phyloP scores from a whole-genome alignment of 2,797 vertebrate species.

The Sebastes itinus region DNA sequence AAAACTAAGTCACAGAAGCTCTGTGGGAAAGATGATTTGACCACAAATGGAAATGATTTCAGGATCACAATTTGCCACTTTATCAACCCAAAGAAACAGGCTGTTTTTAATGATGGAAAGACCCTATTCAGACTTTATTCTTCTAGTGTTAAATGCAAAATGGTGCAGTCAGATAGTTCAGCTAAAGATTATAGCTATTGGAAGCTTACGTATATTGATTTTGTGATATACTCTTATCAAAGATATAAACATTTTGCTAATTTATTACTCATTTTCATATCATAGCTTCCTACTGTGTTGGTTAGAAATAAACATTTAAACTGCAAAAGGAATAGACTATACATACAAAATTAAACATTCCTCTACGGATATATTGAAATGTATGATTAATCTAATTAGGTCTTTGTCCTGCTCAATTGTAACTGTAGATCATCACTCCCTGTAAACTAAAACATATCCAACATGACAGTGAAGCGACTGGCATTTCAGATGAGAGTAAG shows the following conservation, averaged over 20 bases:
- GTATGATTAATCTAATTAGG: neutral
- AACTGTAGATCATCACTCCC: neutral
- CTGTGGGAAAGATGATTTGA: neutral
- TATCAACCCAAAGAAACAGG: slow-evolving; percentile 6
- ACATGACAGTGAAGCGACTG: neutral
- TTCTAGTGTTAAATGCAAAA: neutral
- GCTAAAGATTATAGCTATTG: neutral
- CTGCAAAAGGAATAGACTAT: neutral
- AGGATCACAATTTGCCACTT: slow-evolving; percentile 30
- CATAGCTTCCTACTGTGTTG: neutral
- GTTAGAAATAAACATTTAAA: neutral
- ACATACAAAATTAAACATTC: neutral
- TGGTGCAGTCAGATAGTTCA: neutral
- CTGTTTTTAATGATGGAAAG: neutral
- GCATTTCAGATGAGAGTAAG: neutral
- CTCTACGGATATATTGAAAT: neutral
- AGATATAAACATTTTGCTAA: too few species aligned
- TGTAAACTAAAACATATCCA: neutral
- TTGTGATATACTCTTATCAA: neutral
- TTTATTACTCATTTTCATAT: neutral
- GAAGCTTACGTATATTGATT: neutral
- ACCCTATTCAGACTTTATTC: neutral
- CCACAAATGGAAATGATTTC: neutral
- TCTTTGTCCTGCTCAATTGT: neutral
- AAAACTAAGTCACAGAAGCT: neutral